These are phyloP conservation scores for Gymnoscelis rufifasciata DNA, from an alignment of 2,888 invertebrate species.

Conservation along the genomic window DNA sequence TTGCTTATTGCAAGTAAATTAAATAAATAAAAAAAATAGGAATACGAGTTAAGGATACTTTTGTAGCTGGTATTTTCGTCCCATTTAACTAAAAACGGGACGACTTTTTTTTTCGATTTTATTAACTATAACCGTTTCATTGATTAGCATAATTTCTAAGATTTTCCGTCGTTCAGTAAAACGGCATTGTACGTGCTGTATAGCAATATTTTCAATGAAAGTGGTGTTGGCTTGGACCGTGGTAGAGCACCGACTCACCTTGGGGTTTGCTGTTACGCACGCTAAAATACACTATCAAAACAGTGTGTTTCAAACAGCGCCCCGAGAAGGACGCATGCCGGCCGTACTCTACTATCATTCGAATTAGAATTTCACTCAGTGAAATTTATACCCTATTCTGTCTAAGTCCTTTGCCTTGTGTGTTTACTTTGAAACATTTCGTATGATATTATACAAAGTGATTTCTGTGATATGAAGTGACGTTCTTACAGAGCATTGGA, in stretches of 20 bases:
- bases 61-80: slow-evolving; percentile 32
- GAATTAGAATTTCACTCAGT: neutral
- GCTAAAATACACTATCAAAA: slow-evolving; percentile 75
- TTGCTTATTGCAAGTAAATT: neutral
- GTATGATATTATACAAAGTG: slow-evolving; percentile 21
- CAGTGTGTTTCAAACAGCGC: slow-evolving; percentile 61
- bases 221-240: slow-evolving; percentile 41
- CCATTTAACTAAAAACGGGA: slow-evolving; percentile 32
- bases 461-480: slow-evolving; percentile 42
- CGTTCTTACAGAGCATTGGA: slow-evolving; percentile 38
- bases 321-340: slow-evolving; percentile 47
- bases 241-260: slow-evolving; percentile 63
- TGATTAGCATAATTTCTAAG: slow-evolving; percentile 10
- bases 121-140: slow-evolving; percentile 8
- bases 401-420: slow-evolving; percentile 34
- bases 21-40: slow-evolving; percentile 1
- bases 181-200: slow-evolving; percentile 39
- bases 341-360: slow-evolving; percentile 29
- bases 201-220: slow-evolving; percentile 40
- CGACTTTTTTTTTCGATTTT: slow-evolving; percentile 6
- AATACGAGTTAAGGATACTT: slow-evolving; percentile 49
- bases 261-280: slow-evolving; percentile 65
- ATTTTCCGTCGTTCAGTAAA: slow-evolving; percentile 26
- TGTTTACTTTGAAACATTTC: slow-evolving; percentile 24
- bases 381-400: slow-evolving; percentile 10